Conservation (phyloP, 2,113 vertebrate species). For the Myotis yumanensis region DNA sequence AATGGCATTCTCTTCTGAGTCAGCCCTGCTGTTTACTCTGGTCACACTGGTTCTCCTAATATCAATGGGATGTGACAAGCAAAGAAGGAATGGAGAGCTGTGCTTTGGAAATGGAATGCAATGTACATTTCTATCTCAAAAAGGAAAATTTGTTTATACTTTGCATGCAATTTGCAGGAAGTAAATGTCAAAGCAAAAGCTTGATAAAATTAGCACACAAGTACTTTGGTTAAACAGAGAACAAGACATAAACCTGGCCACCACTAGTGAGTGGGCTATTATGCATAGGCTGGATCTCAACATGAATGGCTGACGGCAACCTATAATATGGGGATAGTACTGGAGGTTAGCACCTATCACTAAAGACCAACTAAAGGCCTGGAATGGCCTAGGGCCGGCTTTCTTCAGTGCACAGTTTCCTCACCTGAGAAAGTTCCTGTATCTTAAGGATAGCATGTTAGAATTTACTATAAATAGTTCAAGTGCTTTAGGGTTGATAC, state of each 20-base stretch:
- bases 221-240: constrained; percentile 48
- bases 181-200: constrained; percentile 68
- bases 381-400: not conserved
- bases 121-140: constrained; percentile 57
- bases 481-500: constrained; percentile 10
- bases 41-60: not conserved
- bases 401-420: not conserved
- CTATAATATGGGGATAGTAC: not conserved
- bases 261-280: not conserved
- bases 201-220: constrained; percentile 51
- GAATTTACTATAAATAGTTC: constrained; percentile 10
- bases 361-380: not conserved
- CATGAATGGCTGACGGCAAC: not conserved
- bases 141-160: constrained; percentile 58
- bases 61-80: not conserved
- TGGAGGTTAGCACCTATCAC: not conserved
- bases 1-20: not conserved
- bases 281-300: not conserved
- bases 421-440: not conserved
- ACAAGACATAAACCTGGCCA: constrained; percentile 20
- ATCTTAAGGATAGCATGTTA: constrained; percentile 20
- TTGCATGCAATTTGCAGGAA: constrained; percentile 50
- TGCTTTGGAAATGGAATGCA: constrained; percentile 56
- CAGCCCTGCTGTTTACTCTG: not conserved
- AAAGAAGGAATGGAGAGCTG: constrained; percentile 32